Percentiles rank a stretch among this genome's conserved stretches.
Conservation (phyloP, 2,113 vertebrate genomes). For the Bungarus multicinctus region DNA sequence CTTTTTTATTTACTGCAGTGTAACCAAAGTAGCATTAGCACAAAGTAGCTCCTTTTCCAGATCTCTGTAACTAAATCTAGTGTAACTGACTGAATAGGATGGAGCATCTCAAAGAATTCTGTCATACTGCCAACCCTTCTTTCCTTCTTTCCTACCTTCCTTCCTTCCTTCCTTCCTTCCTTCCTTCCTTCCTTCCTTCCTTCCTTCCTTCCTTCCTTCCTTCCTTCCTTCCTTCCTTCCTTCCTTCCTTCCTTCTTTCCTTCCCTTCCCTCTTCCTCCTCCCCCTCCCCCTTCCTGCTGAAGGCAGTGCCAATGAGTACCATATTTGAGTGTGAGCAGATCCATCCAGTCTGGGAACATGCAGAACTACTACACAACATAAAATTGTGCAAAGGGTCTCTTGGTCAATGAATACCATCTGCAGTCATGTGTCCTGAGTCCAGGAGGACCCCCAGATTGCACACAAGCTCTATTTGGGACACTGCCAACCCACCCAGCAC, state of each 20-base stretch:
- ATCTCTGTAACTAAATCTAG: background rate
- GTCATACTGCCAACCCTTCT: background rate
- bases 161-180: too few relatives aligned
- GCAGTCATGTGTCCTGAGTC: background rate
- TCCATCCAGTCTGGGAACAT: background rate
- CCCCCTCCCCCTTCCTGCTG: background rate
- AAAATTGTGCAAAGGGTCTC: background rate
- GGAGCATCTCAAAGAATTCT: background rate
- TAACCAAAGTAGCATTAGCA: background rate
- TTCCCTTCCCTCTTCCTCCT: too few relatives aligned
- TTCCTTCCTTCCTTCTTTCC: too few relatives aligned
- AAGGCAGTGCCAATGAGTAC: background rate
- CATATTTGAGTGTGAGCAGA: background rate
- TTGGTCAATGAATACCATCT: background rate
- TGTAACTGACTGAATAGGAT: background rate
- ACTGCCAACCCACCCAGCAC: background rate
- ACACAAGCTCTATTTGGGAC: background rate
- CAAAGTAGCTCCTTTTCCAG: background rate
- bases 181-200: background rate
- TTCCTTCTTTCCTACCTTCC: background rate
- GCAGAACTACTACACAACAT: background rate
- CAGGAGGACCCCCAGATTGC: background rate
- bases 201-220: too few relatives aligned
- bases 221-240: rapidly evolving
- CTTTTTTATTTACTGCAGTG: background rate